Evolutionary conservation across 2,113 vertebrate genomes (phyloP).

Genomic region (Trematocara nigrifrons): DNA sequence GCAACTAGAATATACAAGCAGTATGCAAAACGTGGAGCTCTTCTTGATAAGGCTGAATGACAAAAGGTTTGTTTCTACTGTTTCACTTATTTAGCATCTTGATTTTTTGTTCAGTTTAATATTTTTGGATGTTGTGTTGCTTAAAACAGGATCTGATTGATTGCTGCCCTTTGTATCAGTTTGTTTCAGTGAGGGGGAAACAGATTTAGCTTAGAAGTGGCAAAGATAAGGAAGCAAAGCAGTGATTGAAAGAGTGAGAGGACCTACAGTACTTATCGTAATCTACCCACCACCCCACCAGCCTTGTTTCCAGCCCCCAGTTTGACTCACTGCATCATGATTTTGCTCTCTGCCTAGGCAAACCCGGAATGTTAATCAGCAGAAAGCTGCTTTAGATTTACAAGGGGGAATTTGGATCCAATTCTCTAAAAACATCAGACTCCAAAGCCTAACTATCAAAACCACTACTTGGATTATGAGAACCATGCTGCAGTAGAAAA

Average conservation of each 20-base stretch:
- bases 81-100: neutral
- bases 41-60: neutral
- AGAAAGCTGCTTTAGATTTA: slow-evolving; percentile 67
- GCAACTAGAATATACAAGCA: neutral
- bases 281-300: neutral
- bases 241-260: slow-evolving; percentile 12
- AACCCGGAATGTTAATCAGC: slow-evolving; percentile 59
- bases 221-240: neutral
- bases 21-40: neutral
- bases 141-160: neutral
- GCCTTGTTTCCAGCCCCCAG: neutral
- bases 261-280: neutral
- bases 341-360: slow-evolving; percentile 2
- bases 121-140: neutral
- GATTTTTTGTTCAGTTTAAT: neutral
- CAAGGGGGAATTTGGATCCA: slow-evolving; percentile 39
- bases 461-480: slow-evolving; percentile 16
- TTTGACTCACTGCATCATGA: slow-evolving; percentile 37
- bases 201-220: neutral
- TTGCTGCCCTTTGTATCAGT: neutral
- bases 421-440: slow-evolving; percentile 40
- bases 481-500: neutral
- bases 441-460: slow-evolving; percentile 24
- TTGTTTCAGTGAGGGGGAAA: neutral
- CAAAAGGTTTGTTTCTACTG: neutral